phyloP scores from a whole-genome alignment of 2,113 vertebrate genomes.

The Oreochromis spilurus region DNA sequence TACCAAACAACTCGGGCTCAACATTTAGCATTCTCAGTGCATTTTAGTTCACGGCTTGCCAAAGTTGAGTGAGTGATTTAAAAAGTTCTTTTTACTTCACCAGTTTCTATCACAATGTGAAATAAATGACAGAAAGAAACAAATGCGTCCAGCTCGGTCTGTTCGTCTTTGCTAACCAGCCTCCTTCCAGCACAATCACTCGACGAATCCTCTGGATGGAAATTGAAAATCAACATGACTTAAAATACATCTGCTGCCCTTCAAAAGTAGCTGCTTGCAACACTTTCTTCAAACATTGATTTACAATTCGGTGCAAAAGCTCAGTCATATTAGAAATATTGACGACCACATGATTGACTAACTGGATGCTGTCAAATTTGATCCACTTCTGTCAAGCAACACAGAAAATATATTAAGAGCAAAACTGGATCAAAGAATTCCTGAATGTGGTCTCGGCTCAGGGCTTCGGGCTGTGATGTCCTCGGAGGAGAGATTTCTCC shows the following conservation, averaged over 20 bases:
- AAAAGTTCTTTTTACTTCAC: neutral
- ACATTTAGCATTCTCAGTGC: neutral
- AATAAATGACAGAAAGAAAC: neutral
- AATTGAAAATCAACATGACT: conserved; percentile 15
- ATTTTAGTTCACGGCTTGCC: neutral
- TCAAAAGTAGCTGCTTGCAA: neutral
- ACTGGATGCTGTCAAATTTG: neutral
- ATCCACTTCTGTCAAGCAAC: neutral
- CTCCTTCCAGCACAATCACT: neutral
- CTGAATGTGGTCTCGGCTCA: neutral
- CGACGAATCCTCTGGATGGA: neutral
- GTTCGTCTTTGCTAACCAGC: neutral
- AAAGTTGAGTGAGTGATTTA: neutral
- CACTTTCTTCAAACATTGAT: conserved; percentile 14
- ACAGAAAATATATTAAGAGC: neutral
- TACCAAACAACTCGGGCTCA: neutral
- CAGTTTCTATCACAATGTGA: neutral
- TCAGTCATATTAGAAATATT: conserved; percentile 38
- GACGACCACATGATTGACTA: conserved; percentile 18
- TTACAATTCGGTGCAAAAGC: conserved; percentile 12
- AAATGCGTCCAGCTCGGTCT: neutral
- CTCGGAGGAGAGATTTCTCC: neutral
- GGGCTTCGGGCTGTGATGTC: neutral
- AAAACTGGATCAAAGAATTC: neutral
- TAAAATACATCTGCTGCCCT: neutral